Evolutionary conservation across 2,888 invertebrate species (phyloP).

Genomic region (Cordilura impudica): DNA sequence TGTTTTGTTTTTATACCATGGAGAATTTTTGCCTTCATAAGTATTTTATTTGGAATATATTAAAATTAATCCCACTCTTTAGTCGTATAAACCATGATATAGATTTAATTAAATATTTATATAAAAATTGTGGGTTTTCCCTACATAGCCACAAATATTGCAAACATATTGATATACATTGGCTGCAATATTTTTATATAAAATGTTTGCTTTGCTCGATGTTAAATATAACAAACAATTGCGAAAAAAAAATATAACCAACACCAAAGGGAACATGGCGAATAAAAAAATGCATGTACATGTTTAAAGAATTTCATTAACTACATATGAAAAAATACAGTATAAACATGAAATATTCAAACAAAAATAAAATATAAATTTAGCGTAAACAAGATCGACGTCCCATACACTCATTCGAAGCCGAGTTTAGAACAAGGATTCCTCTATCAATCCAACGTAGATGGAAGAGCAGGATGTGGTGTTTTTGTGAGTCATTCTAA

Average conservation of each 20-base stretch:
- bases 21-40: no score
- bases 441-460: no score
- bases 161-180: constrained; percentile 32
- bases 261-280: constrained; percentile 21
- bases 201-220: background rate
- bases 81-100: background rate
- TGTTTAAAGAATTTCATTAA: constrained; percentile 46
- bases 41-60: no score
- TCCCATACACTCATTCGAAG: no score
- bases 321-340: constrained; percentile 27
- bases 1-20: no score
- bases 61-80: no score
- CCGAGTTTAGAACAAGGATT: no score
- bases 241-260: constrained; percentile 2
- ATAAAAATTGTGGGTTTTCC: constrained; percentile 29
- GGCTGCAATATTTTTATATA: constrained; percentile 3
- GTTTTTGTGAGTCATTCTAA: no score
- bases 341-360: background rate
- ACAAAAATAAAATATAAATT: background rate
- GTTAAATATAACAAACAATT: constrained; percentile 6
- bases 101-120: background rate
- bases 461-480: no score
- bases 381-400: no score
- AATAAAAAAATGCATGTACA: constrained; percentile 17
- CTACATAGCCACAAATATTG: constrained; percentile 36